A percentile compares a stretch with the other conserved stretches of the same genome.
Evolutionary conservation across 1,140 invertebrate genomes (phyloP).

Genomic region (Drosophila mayri): DNA sequence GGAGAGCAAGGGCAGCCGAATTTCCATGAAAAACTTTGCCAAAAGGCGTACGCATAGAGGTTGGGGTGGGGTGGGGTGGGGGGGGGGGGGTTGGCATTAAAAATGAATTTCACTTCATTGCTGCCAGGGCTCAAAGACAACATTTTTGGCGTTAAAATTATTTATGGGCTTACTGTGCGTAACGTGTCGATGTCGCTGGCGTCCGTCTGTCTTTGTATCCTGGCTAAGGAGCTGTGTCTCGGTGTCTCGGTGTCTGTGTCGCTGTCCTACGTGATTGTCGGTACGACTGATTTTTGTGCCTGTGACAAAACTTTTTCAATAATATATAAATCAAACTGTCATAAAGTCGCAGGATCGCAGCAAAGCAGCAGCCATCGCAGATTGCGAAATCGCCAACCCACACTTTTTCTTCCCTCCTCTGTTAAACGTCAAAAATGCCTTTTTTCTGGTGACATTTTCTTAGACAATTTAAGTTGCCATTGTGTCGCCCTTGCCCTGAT

Average conservation of each 20-base stretch:
- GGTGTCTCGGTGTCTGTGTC: slow-evolving; percentile 11
- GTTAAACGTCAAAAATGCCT: slow-evolving; percentile 36
- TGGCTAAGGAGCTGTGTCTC: not conserved
- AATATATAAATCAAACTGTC: slow-evolving; percentile 84
- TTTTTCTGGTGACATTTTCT: slow-evolving; percentile 49
- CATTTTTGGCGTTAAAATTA: slow-evolving; percentile 65
- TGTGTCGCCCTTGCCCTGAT: slow-evolving; percentile 62
- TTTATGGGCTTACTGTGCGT: slow-evolving; percentile 68
- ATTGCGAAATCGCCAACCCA: slow-evolving; percentile 52
- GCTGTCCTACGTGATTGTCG: slow-evolving; percentile 64
- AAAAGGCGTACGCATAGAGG: slow-evolving; percentile 4
- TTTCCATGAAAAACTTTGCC: slow-evolving; percentile 40
- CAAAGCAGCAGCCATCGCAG: slow-evolving; percentile 31
- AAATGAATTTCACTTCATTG: slow-evolving; percentile 75
- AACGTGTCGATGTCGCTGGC: slow-evolving; percentile 25
- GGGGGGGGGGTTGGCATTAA: too few relatives aligned
- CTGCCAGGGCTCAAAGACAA: slow-evolving; percentile 33
- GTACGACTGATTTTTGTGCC: slow-evolving; percentile 63
- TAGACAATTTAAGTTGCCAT: slow-evolving; percentile 73
- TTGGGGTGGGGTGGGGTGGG: too few relatives aligned
- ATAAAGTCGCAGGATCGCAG: slow-evolving; percentile 72
- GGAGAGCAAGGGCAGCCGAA: not conserved
- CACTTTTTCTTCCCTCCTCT: slow-evolving; percentile 13
- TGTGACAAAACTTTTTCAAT: slow-evolving; percentile 80
- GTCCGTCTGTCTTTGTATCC: slow-evolving; percentile 2